These are phyloP conservation scores for Standfussiana lucernea DNA, from an alignment of 2,888 invertebrate genomes.

Conservation along the genomic window DNA sequence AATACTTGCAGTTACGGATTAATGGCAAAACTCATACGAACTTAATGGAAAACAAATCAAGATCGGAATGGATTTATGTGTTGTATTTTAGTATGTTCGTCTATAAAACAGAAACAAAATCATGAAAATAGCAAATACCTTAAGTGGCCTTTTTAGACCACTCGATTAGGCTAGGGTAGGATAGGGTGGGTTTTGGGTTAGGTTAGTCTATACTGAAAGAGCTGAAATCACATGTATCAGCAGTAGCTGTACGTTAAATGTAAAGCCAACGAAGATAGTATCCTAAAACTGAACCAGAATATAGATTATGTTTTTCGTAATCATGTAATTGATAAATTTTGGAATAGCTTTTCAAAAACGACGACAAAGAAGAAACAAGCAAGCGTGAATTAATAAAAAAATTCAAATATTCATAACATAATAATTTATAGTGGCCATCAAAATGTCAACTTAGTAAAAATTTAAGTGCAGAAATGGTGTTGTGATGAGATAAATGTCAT, in stretches of 20 bases:
- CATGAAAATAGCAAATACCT: background rate
- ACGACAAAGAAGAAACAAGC: background rate
- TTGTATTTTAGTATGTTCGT: background rate
- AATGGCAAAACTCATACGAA: background rate
- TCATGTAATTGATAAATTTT: background rate
- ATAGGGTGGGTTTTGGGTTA: no score
- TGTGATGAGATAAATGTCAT: conserved; percentile 47
- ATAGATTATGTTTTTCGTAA: background rate
- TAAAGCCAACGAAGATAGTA: background rate
- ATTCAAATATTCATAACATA: conserved; percentile 1
- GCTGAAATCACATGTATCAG: background rate
- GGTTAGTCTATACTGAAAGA: background rate
- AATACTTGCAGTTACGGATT: conserved; percentile 9
- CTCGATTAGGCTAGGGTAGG: no score
- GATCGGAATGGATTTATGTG: background rate
- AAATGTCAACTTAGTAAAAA: conserved; percentile 37
- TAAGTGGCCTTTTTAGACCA: background rate
- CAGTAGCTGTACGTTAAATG: background rate
- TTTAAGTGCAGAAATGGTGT: conserved; percentile 41
- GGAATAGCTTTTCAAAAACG: background rate
- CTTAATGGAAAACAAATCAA: conserved; percentile 11
- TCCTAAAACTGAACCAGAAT: background rate
- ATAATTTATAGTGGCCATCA: conserved; percentile 36
- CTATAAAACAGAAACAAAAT: background rate
- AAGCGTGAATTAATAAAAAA: background rate